A percentile compares a stretch with the other conserved stretches of the same genome.
phyloP scores from a whole-genome alignment of 1,140 invertebrate species.

The Leptoteleia sp. region DNA sequence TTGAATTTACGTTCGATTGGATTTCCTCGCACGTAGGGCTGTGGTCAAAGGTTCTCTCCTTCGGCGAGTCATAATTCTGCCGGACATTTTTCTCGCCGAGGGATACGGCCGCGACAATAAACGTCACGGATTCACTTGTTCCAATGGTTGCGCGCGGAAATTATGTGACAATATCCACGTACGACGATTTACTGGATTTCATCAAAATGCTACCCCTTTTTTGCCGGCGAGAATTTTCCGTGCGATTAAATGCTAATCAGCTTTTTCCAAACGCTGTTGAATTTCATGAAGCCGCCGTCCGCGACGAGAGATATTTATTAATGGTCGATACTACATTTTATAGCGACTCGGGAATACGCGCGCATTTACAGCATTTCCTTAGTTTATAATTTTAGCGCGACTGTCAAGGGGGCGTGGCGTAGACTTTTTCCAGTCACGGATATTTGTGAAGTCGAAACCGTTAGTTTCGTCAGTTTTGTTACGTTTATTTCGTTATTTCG shows the following conservation, averaged over 20 bases:
- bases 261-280: neutral
- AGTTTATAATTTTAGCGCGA: no score
- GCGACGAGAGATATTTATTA: no score
- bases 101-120: conserved; percentile 26
- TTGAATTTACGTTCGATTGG: conserved; percentile 47
- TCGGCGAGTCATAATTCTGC: conserved; percentile 33
- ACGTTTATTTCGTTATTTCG: no score
- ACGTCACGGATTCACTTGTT: conserved; percentile 38
- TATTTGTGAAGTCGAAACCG: no score
- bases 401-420: no score
- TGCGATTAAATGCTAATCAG: conserved; percentile 1
- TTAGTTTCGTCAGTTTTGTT: no score
- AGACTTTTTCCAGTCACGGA: no score
- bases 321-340: no score
- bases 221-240: conserved; percentile 2
- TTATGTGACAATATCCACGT: conserved; percentile 41
- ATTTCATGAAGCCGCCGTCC: conserved; percentile 1
- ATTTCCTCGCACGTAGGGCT: conserved; percentile 41
- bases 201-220: conserved; percentile 26
- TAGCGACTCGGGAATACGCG: no score
- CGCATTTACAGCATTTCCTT: no score
- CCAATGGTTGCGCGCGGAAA: conserved; percentile 31
- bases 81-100: conserved; percentile 38
- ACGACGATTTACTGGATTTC: conserved; percentile 25
- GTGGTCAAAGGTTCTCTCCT: conserved; percentile 44